Evolutionary conservation across 2,888 invertebrate species (phyloP), one percentile per base, ranked within the genome.

Genomic region (Electrophaes corylata): DNA sequence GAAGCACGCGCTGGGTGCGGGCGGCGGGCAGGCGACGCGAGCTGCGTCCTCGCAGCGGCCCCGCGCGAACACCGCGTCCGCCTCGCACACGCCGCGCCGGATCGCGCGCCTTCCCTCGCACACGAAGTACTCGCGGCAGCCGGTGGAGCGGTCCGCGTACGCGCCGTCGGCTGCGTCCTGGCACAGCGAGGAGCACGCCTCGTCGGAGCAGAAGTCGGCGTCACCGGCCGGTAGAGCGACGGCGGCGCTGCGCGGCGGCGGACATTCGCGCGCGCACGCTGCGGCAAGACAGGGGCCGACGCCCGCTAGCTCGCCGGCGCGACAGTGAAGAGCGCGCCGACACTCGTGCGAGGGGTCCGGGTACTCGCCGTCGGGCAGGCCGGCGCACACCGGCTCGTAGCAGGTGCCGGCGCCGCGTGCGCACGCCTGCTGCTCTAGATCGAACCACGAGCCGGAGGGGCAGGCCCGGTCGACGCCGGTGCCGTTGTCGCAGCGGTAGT

Each of bases 301-400:
- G 2, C 77, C 81, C 41, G 70, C 76, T 40, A 93, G 70, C 60
- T 86, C 85, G 3, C 92, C 92, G 14, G 91, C 92, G 57, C 83
- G 81, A 67, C 94, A 94, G 14, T 77, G 78, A 56, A 93, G 83
- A 20, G 83, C 83, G 11, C 94, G 89, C 0, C 90, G 89, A 68
- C 94, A 94, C 50, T 91, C 89, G 69, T 93, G 93, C 1, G 93
- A 93, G 4, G 93, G 85, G 73, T 94, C 94, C 19, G 92, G 90
- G 72, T 93, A 93, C 39, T 85, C 77, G 0, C 94, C 94, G 75
- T 94, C 92, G 1, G 91, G 85, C 37, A 93, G 82, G 1, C 93
- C 93, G 5, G 92, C 88, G 73, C 94, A 94, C 37, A 93, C 84
- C 11, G 93, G 93, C 67, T 94, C 94, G 78, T 92, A 93, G 79